Evolutionary conservation across 2,888 invertebrate species (phyloP), one percentile per base, ranked within the genome.

Genomic region (Mesorhabditis spiculigera): DNA sequence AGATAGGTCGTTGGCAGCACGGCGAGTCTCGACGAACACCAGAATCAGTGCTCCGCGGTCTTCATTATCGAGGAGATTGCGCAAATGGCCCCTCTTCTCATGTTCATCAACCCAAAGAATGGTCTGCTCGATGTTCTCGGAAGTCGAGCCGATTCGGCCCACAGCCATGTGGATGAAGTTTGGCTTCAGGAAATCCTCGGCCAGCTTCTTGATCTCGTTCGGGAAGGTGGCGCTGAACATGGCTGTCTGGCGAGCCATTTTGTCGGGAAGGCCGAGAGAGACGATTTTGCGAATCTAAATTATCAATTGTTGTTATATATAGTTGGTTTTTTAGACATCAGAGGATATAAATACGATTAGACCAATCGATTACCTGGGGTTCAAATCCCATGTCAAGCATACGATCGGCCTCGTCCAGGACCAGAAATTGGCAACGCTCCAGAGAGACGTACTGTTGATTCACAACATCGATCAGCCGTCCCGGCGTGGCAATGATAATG

Each of bases 311-410:
- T 28, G 28, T 28, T 28, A 28, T n/a, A 50, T 10, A 50, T 50
- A 50, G 10, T 50, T 13, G 58, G 58, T 50, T 50, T 50, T 10
- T 50, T 50, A 28, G 28, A 28, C 28, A 28, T 28, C 28, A 28
- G 1, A 1, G 28, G 28, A 28, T 28, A 28, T 28, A 28, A 28
- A 28, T 28, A 28, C 28, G 1, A 28, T 28, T 28, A 28, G 28
- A 28, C 28, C 28, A 28, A 28, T 28, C 28, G 58, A 10, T 75
- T 64, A 81, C 82, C 89, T 99, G 98, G 1, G 97, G 95, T 88
- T 98, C 98, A 89, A 99, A 99, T 83, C 98, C 98, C 98, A 99
- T 98, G 88, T 97, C 98, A 83, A 99, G 90, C 98, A 98, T 99
- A 71, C 98, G 91, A 89, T 99, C 98, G 73, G 98, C 98, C 89